phyloP scores from a whole-genome alignment of 2,113 vertebrate genomes.

The Rhizomys pruinosus region DNA sequence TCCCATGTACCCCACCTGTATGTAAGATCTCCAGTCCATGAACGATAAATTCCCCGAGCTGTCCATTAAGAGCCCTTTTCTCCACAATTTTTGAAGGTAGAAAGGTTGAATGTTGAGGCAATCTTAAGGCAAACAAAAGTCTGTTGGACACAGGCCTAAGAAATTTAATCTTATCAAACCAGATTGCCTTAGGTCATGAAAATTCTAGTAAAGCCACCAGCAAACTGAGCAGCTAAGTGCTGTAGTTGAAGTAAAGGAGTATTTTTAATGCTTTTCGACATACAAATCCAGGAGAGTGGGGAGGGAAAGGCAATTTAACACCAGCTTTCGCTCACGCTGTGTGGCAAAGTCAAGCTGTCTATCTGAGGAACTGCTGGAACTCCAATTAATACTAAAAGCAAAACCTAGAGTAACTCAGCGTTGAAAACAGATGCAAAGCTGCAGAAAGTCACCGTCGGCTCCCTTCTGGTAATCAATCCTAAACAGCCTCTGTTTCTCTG shows the following conservation, averaged over 20 bases:
- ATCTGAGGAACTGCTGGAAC: not conserved
- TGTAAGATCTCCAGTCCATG: not conserved
- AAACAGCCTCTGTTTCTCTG: not conserved
- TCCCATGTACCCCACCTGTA: not conserved
- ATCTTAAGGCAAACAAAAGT: conserved; percentile 19
- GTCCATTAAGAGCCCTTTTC: not conserved
- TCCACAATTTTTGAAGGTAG: conserved; percentile 33
- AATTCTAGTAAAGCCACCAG: conserved; percentile 45
- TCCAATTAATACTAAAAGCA: conserved; percentile 54
- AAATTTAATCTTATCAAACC: conserved; percentile 56
- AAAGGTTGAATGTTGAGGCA: conserved; percentile 43
- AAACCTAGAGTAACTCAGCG: not conserved
- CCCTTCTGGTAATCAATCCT: conserved; percentile 12
- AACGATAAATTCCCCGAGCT: not conserved
- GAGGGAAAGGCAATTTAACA: conserved; percentile 39
- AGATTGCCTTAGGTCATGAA: conserved; percentile 45
- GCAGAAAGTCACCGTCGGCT: not conserved
- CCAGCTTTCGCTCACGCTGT: conserved; percentile 40
- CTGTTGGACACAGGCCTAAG: conserved; percentile 23
- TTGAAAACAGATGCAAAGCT: not conserved
- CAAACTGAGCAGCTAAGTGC: conserved; percentile 49
- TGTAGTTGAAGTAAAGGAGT: conserved; percentile 32
- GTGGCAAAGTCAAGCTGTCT: conserved; percentile 23
- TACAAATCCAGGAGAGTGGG: not conserved
- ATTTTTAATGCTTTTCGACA: conserved; percentile 45